phyloP scores from a whole-genome alignment of 2,797 vertebrate species.

The Otolemur crassicaudatus region DNA sequence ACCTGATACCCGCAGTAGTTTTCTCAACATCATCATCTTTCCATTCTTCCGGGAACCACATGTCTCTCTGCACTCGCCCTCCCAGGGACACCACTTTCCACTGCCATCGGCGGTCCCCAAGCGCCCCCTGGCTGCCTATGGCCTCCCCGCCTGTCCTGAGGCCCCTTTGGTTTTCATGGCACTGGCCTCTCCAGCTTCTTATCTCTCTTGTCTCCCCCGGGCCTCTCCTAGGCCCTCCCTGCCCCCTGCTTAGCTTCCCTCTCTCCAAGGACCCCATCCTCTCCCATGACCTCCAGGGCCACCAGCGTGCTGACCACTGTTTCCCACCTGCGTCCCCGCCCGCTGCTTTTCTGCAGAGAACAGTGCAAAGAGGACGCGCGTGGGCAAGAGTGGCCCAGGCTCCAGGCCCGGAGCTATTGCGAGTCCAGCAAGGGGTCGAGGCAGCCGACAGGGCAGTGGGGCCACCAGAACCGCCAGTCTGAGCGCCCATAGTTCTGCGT shows the following conservation, averaged over 20 bases:
- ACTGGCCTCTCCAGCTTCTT: neutral
- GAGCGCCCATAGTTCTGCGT: neutral
- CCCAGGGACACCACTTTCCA: too few species aligned
- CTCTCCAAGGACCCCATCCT: neutral
- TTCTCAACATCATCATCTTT: neutral
- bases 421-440: neutral
- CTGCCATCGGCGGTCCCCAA: too few species aligned
- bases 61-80: too few species aligned
- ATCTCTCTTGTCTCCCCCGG: neutral
- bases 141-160: too few species aligned
- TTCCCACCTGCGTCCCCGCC: neutral
- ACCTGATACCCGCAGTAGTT: neutral
- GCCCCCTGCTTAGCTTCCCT: neutral
- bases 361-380: neutral
- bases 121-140: too few species aligned
- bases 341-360: neutral
- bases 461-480: neutral
- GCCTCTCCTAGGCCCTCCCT: too few species aligned
- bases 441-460: accelerated
- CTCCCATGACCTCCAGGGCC: neutral
- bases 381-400: neutral
- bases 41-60: neutral
- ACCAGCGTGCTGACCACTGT: neutral
- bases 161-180: too few species aligned
- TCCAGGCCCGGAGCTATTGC: neutral